phyloP scores from a whole-genome alignment of 2,797 vertebrate species.

The Pogonophryne albipinna region DNA sequence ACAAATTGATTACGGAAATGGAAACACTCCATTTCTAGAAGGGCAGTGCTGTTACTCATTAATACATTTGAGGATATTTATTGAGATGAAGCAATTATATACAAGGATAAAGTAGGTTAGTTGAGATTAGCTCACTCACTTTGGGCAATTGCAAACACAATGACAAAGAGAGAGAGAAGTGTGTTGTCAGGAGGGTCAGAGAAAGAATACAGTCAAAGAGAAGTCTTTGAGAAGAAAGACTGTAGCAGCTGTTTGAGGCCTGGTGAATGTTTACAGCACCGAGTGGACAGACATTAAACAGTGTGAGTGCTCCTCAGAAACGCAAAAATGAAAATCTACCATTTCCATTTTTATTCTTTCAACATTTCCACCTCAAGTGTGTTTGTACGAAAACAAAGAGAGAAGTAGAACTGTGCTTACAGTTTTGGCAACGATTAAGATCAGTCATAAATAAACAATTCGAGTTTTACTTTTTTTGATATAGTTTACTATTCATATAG shows the following conservation, averaged over 20 bases:
- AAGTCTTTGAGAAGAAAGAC: constrained; percentile 19
- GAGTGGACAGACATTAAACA: constrained; percentile 2
- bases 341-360: neutral
- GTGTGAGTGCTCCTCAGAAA: constrained; percentile 2
- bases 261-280: constrained; percentile 10
- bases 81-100: constrained; percentile 62
- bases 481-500: neutral
- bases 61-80: constrained; percentile 73
- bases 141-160: constrained; percentile 56
- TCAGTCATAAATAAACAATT: neutral
- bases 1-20: constrained; percentile 75
- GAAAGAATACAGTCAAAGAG: constrained; percentile 44
- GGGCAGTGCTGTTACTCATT: constrained; percentile 65
- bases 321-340: neutral
- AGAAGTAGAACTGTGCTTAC: neutral
- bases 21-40: constrained; percentile 60
- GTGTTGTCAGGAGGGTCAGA: constrained; percentile 42
- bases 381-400: neutral
- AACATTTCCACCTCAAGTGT: neutral
- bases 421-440: neutral
- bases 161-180: constrained; percentile 38
- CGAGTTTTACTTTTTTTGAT: neutral
- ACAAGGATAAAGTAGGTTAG: constrained; percentile 63
- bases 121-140: constrained; percentile 49
- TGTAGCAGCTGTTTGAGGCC: constrained; percentile 25